Evolutionary conservation across 2,888 invertebrate species (phyloP), one percentile per base, ranked within the genome.

Genomic region (Octonoba sinensis): DNA sequence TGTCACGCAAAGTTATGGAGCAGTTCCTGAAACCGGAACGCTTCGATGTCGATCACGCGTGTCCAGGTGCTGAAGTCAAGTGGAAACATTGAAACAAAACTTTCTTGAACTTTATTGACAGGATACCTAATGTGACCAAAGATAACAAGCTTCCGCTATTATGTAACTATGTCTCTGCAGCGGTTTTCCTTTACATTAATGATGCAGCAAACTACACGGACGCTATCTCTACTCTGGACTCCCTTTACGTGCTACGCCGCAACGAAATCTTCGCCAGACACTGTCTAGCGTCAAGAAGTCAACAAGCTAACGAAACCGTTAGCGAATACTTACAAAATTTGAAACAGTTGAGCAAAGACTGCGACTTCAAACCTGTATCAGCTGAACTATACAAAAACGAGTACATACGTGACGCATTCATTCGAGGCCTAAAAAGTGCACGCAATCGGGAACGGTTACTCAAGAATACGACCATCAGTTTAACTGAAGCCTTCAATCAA

Each of bases 71-170:
- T 8, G 59, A 59, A 20, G 3, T 13, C 3, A 3, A 13, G 13
- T 8, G 59, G 24, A 59, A 59, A 11, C 59, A 59, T 59, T 59
- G 59, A 13, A 24, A 59, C 3, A 59, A 20, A 59, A 22, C 59
- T 6, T 59, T 59, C 22, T 1, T 3, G 4, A 59, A 59, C 18
- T 54, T 54, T 18, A 16, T 54, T 3, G 16, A 6, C 8, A 2
- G 6, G 8, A 6, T 54, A 6, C 2, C 2, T 2, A 3, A 16
- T 3, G 18, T 54, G 3, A 54, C 18, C 3, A 6, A 54, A 3
- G 54, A 54, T 3, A 13, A 54, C 18, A 54, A 54, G 8, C 8
- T 54, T 3, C 2, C 2, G 3, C 6, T 18, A 6, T 18, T 54
- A 6, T 54, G 54, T 18, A 54, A 54, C 6, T 54, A 3, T 6